Conservation (phyloP, 2,888 invertebrate species). For the Physocephala rufipes region DNA sequence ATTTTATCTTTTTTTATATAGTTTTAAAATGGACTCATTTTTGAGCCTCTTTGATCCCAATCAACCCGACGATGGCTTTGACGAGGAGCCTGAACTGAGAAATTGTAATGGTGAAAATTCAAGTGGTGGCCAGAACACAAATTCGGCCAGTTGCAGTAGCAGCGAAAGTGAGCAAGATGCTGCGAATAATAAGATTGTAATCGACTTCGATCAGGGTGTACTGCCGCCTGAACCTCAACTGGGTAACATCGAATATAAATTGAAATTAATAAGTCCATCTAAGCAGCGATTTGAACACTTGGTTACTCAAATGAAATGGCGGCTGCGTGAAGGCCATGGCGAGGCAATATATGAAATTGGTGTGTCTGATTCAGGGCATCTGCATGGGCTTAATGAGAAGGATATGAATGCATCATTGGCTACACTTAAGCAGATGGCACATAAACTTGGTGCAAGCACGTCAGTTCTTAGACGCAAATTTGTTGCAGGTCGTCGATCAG, state of each 20-base stretch:
- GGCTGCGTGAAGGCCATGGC: constrained; percentile 93
- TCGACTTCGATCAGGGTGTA: constrained; percentile 71
- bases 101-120: constrained; percentile 49
- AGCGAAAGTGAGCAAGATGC: constrained; percentile 51
- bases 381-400: constrained; percentile 82
- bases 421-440: constrained; percentile 89
- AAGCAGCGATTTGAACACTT: constrained; percentile 93
- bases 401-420: constrained; percentile 89
- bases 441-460: constrained; percentile 83
- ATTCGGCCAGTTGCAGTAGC: constrained; percentile 47
- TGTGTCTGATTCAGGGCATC: constrained; percentile 87
- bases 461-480: constrained; percentile 76
- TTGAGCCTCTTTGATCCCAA: constrained; percentile 82
- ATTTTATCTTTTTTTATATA: background rate
- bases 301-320: constrained; percentile 99
- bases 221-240: constrained; percentile 93
- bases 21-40: constrained; percentile 78
- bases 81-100: constrained; percentile 57
- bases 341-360: constrained; percentile 98
- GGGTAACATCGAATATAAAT: constrained; percentile 96
- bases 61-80: constrained; percentile 60
- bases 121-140: constrained; percentile 47
- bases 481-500: constrained; percentile 70
- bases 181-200: constrained; percentile 59
- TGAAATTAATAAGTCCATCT: constrained; percentile 92